Evolutionary conservation across 2,888 invertebrate species (phyloP).

Genomic region (Diaperis boleti): DNA sequence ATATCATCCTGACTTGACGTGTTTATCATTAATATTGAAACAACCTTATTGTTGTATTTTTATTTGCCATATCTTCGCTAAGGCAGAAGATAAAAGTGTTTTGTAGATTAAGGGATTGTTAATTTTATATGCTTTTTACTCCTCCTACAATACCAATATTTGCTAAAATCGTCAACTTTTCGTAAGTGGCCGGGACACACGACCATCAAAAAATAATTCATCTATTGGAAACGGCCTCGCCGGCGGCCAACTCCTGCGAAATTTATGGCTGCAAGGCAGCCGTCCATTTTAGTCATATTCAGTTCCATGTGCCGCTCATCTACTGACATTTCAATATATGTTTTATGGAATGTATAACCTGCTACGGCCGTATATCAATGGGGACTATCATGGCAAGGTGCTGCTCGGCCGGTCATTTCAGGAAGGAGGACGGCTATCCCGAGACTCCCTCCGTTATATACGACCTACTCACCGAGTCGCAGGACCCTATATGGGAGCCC

Average conservation of each 20-base stretch:
- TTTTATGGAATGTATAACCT: conserved; percentile 66
- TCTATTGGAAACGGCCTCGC: conserved; percentile 36
- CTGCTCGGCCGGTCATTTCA: conserved; percentile 52
- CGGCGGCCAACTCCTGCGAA: conserved; percentile 35
- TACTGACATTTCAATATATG: conserved; percentile 64
- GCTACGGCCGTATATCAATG: conserved; percentile 64
- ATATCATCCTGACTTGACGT: no score
- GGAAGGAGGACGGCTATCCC: conserved; percentile 48
- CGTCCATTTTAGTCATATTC: conserved; percentile 59
- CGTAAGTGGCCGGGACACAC: conserved; percentile 10
- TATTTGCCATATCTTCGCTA: no score
- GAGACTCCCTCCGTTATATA: conserved; percentile 51
- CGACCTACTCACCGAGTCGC: conserved; percentile 40
- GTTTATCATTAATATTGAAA: no score
- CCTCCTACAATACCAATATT: neutral
- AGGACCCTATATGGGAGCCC: conserved; percentile 35
- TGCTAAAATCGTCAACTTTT: conserved; percentile 14
- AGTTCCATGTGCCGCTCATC: conserved; percentile 59
- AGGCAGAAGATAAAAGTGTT: no score
- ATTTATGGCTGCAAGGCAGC: conserved; percentile 51
- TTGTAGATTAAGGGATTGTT: no score
- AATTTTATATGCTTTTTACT: neutral
- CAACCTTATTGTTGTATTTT: no score
- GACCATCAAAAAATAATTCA: conserved; percentile 41
- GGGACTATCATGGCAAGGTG: conserved; percentile 66